Conservation (phyloP, 2,888 invertebrate genomes). For the Caenorhabditis plicata region DNA sequence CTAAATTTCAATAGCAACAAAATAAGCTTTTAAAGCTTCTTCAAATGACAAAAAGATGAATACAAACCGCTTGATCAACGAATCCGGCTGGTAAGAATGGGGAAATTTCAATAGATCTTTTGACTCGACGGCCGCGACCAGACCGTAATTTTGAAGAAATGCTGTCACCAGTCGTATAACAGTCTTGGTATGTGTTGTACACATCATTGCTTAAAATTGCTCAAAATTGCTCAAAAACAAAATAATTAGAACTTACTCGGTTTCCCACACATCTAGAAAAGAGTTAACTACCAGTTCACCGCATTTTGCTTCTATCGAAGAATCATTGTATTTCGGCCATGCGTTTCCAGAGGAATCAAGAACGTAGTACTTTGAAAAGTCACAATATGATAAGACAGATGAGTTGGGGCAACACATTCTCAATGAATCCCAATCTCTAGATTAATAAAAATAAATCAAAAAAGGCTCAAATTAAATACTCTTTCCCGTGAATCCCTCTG, state of each 20-base stretch:
- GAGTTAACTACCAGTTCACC: constrained; percentile 39
- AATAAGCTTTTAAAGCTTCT: not conserved
- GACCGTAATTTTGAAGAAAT: constrained; percentile 15
- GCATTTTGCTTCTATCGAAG: constrained; percentile 36
- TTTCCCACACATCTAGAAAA: constrained; percentile 47
- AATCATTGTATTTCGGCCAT: constrained; percentile 34
- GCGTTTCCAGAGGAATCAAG: constrained; percentile 55
- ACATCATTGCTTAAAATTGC: constrained; percentile 43
- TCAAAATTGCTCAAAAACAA: too few species aligned
- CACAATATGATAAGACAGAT: constrained; percentile 40
- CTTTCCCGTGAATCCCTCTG: constrained; percentile 49
- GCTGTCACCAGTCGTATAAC: constrained; percentile 28
- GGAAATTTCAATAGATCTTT: constrained; percentile 25
- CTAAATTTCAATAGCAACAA: not conserved
- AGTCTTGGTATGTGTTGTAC: constrained; percentile 53
- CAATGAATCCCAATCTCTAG: constrained; percentile 44
- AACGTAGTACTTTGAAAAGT: constrained; percentile 43
- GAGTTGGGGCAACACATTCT: constrained; percentile 36
- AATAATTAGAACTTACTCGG: constrained; percentile 22
- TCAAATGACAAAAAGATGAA: not conserved
- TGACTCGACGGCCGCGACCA: constrained; percentile 15
- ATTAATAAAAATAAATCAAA: not conserved
- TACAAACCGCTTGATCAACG: constrained; percentile 45
- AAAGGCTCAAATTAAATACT: constrained; percentile 11
- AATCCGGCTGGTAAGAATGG: constrained; percentile 35